phyloP scores from a whole-genome alignment of 1,140 invertebrate species.

The Planococcus citri region DNA sequence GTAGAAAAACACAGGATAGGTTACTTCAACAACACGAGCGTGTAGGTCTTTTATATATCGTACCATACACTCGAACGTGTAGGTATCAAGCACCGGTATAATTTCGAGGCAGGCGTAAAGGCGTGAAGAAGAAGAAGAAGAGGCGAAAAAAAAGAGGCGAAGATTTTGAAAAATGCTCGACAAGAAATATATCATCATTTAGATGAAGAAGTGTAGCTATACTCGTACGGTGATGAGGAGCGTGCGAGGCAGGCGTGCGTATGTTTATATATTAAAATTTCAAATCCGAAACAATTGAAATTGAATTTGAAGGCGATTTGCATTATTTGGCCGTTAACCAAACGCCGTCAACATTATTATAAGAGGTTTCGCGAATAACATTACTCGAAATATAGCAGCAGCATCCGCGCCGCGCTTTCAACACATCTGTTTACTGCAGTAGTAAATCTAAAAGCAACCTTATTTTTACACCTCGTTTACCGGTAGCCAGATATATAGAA shows the following conservation, averaged over 20 bases:
- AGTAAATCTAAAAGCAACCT: conserved; percentile 19
- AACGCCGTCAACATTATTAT: conserved; percentile 17
- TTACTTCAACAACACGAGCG: no score
- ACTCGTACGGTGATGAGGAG: background rate
- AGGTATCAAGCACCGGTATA: no score
- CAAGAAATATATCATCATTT: background rate
- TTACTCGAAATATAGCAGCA: conserved; percentile 10
- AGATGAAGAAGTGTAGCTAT: no score
- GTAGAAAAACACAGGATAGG: no score
- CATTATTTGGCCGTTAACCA: conserved; percentile 14
- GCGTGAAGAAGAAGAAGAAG: no score
- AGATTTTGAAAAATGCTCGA: background rate
- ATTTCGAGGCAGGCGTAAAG: background rate
- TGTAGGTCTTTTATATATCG: no score
- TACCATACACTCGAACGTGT: no score
- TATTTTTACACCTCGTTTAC: conserved; percentile 17
- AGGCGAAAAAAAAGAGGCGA: background rate
- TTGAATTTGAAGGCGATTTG: conserved; percentile 4
- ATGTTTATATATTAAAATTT: background rate
- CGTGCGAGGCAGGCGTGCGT: background rate
- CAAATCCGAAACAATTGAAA: conserved; percentile 8
- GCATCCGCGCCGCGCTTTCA: conserved; percentile 14
- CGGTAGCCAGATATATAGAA: conserved; percentile 2
- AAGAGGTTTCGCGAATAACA: conserved; percentile 15
- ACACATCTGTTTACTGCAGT: conserved; percentile 18